phyloP scores from a whole-genome alignment of 23 tunicate species.

The Trididemnum nubilum region DNA sequence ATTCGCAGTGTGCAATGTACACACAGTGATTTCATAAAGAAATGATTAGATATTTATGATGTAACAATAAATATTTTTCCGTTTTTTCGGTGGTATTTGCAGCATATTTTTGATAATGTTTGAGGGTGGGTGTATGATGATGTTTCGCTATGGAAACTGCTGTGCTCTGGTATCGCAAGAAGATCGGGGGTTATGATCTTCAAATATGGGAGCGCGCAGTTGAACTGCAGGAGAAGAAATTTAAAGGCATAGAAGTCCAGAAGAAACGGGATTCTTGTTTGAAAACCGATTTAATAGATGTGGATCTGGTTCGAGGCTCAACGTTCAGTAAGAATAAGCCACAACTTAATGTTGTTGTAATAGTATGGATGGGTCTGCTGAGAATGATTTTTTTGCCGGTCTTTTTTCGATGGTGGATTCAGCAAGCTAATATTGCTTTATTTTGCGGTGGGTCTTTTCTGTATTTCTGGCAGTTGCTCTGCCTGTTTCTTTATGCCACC shows the following conservation, averaged over 20 bases:
- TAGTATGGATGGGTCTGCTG: constrained; percentile 40
- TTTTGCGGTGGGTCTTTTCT: constrained; percentile 25
- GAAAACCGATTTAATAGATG: constrained; percentile 71
- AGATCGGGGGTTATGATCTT: constrained; percentile 86
- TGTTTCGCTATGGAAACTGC: constrained; percentile 37
- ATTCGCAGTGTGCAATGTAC: too few relatives aligned
- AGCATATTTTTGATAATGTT: too few relatives aligned
- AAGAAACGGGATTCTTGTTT: constrained; percentile 52
- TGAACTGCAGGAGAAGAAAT: constrained; percentile 69
- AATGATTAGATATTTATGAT: too few relatives aligned
- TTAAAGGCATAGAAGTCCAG: constrained; percentile 43
- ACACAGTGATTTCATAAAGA: too few relatives aligned
- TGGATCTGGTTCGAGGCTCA: constrained; percentile 90
- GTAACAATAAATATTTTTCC: too few relatives aligned
- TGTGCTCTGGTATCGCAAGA: constrained; percentile 23
- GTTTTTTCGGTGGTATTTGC: too few relatives aligned
- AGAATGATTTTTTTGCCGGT: constrained; percentile 60
- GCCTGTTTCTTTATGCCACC: constrained; percentile 1
- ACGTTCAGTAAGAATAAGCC: constrained; percentile 89
- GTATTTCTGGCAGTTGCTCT: constrained; percentile 43
- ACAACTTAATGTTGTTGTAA: constrained; percentile 33
- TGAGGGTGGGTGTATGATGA: too few relatives aligned
- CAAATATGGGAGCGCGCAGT: constrained; percentile 96
- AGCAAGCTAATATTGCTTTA: constrained; percentile 48
- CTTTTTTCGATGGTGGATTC: constrained; percentile 74